Percentiles rank a stretch among this genome's conserved stretches.
Evolutionary conservation across 2,113 vertebrate genomes (phyloP).

Genomic region (Malurus elegans): DNA sequence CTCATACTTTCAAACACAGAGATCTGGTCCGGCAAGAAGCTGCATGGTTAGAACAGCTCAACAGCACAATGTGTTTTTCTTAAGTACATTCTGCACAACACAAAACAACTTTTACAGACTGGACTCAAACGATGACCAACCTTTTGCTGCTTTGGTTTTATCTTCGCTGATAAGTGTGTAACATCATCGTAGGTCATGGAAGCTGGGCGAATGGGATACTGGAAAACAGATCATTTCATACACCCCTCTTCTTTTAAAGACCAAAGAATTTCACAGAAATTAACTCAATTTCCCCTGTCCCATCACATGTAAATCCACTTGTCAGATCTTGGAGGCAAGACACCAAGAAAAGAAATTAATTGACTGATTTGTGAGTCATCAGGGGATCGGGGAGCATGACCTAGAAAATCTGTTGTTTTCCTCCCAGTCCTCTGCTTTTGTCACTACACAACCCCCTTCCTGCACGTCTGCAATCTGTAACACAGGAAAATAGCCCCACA

Average conservation of each 20-base stretch:
- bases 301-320: not conserved
- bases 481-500: not conserved
- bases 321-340: not conserved
- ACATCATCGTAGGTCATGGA: conserved; percentile 91
- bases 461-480: not conserved
- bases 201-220: conserved; percentile 94
- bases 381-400: not conserved
- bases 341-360: not conserved
- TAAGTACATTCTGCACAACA: not conserved
- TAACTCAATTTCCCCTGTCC: not conserved
- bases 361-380: not conserved
- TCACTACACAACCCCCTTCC: not conserved
- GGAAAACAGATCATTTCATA: not conserved
- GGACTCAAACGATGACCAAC: conserved; percentile 58
- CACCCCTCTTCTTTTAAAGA: not conserved
- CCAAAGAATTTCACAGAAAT: not conserved
- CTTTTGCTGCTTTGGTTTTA: conserved; percentile 98
- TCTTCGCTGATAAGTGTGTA: conserved; percentile 87
- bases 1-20: not conserved
- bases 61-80: not conserved
- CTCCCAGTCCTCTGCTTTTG: not conserved
- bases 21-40: not conserved
- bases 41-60: not conserved
- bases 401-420: not conserved
- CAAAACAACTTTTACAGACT: not conserved